Evolutionary conservation across 2,113 vertebrate species (phyloP), one percentile per base, ranked within the genome.

Genomic region (Podocnemis expansa): DNA sequence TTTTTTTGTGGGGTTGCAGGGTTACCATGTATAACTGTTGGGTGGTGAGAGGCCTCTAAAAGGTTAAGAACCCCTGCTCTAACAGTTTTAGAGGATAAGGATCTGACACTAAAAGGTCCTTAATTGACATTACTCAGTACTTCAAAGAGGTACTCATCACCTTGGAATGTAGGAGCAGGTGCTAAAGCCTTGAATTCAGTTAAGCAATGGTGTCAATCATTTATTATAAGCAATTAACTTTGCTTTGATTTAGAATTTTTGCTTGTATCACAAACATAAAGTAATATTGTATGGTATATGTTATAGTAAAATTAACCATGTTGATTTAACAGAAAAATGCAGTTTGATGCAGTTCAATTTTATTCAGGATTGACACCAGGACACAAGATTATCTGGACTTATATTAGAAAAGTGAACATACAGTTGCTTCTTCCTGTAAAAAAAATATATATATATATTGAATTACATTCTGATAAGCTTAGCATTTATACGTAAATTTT

Each of bases 381-480:
- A 87, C 2, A 1, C 5, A 82, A 81, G 34, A 80, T 22, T 2
- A 52, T 54, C 38, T 52, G 25, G 27, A 67, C 45, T n/a, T 49
- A 13, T 16, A 70, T 21, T 63, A 47, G 17, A 63, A 60, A 83
- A 31, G 34, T 27, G 63, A n/a, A 49, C 60, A 84, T n/a, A 70
- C 12, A 86, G 12, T 3, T 27, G 84, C 14, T 22, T 17, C 4
- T 91, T 76, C 83, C 58, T 78, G 8, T 34, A 90, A 49, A 96
- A 87, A 91, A 83, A 52, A 80, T 79, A 83, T 2, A 81, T n/a
- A n/a, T n/a, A n/a, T n/a, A 43, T 52, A 78, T 27, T 94, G 60
- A 94, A 76, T 85, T 92, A 60, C 5, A 85, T 45, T 89, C 13
- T 91, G 58, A 93, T 45, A 91, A 96, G 88, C 5, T 89, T 96